Conservation (phyloP, 2,113 vertebrate species). For the Spea multiplicata region DNA sequence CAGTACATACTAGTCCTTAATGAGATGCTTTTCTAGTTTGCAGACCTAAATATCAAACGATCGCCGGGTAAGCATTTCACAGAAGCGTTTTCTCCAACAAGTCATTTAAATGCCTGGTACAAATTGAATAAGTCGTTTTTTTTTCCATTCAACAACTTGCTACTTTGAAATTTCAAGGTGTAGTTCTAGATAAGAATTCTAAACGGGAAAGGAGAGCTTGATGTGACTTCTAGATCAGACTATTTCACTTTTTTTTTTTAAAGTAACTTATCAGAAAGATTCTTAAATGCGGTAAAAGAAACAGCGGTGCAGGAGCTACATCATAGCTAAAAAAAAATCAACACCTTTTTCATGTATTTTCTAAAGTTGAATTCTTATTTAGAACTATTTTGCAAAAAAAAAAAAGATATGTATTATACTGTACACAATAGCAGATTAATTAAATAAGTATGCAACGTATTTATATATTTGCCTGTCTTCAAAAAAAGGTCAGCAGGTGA, state of each 20-base stretch:
- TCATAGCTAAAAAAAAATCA: constrained; percentile 4
- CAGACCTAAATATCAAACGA: constrained; percentile 12
- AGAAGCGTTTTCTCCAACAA: constrained; percentile 15
- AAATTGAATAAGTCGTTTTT: constrained; percentile 32
- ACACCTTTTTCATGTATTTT: neutral
- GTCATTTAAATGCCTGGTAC: constrained; percentile 39
- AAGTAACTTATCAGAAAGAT: constrained; percentile 39
- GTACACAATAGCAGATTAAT: too few relatives aligned
- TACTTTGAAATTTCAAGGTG: constrained; percentile 46
- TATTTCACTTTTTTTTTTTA: constrained; percentile 26
- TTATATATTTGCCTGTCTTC: too few relatives aligned
- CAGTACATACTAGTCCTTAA: neutral
- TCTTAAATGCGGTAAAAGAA: constrained; percentile 30
- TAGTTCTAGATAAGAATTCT: constrained; percentile 43
- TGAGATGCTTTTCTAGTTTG: constrained; percentile 12
- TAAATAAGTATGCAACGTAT: too few relatives aligned
- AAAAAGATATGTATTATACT: too few relatives aligned
- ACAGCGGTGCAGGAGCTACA: constrained; percentile 13
- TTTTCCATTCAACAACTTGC: constrained; percentile 38
- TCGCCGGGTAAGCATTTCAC: constrained; percentile 19
- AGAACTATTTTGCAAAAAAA: too few relatives aligned
- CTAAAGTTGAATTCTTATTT: neutral
- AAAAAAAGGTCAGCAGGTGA: too few relatives aligned
- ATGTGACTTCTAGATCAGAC: constrained; percentile 43
- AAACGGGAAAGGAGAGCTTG: constrained; percentile 42